These are phyloP conservation scores for Xerus rutilus DNA, from an alignment of 2,797 vertebrate genomes.

Conservation along the genomic window DNA sequence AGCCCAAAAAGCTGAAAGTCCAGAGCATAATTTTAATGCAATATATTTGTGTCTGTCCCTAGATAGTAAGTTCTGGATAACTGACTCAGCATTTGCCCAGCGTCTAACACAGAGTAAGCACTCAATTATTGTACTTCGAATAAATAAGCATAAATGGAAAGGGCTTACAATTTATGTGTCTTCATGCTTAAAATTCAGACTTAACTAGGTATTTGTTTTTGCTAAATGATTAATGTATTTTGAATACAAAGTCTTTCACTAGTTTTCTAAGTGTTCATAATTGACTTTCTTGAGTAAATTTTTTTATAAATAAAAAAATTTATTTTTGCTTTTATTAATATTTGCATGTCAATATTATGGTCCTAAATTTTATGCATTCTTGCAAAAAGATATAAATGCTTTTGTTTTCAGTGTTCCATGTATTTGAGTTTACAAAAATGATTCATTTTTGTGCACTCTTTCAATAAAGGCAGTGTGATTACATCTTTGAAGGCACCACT, in stretches of 20 bases:
- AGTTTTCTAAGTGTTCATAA: not conserved
- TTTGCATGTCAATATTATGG: not conserved
- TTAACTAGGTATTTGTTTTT: not conserved
- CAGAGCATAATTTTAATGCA: constrained; percentile 86
- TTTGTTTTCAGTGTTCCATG: not conserved
- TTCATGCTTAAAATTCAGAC: not conserved
- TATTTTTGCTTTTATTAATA: constrained; percentile 15
- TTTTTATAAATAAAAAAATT: too few relatives aligned
- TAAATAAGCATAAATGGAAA: not conserved
- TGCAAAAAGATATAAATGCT: not conserved
- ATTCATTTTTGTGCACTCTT: constrained; percentile 58
- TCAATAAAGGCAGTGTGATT: constrained; percentile 73
- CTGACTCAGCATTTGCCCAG: not conserved
- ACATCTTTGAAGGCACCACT: not conserved
- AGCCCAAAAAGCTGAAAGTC: constrained; percentile 99
- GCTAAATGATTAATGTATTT: constrained; percentile 35
- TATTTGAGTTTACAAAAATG: not conserved
- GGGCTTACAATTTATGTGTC: not conserved
- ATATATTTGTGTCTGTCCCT: not conserved
- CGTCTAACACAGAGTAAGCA: not conserved
- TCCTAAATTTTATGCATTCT: not conserved
- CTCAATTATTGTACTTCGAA: not conserved
- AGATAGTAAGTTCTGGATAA: not conserved
- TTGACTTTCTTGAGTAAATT: not conserved
- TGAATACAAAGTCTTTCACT: not conserved